Percentiles rank a stretch among this genome's conserved stretches.
Evolutionary conservation across 2,888 invertebrate genomes (phyloP).

Genomic region (Tolmerus cingulatus): DNA sequence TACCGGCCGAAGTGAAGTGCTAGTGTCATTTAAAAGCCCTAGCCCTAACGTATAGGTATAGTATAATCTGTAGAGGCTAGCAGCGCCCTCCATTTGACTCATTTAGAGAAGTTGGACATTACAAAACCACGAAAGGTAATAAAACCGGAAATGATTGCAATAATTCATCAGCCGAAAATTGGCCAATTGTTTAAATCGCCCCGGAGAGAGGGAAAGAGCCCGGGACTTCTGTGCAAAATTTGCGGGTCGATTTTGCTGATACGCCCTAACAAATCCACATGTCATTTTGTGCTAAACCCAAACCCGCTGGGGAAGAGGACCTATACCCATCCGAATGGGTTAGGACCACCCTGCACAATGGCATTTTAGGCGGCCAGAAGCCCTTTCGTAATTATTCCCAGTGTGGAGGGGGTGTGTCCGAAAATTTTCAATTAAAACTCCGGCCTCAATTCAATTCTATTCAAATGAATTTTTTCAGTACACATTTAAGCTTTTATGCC

Average conservation of each 20-base stretch:
- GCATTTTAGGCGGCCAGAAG: neutral
- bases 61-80: constrained; percentile 40
- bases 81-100: constrained; percentile 32
- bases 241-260: constrained; percentile 30
- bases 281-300: constrained; percentile 42
- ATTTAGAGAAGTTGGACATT: constrained; percentile 45
- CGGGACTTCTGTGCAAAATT: neutral
- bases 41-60: neutral
- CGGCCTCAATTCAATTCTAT: constrained; percentile 9
- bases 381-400: neutral
- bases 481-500: neutral
- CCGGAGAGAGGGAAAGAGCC: constrained; percentile 9
- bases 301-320: neutral
- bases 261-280: constrained; percentile 44
- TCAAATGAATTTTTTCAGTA: constrained; percentile 19
- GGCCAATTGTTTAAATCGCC: constrained; percentile 52
- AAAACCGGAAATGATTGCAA: constrained; percentile 53
- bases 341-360: neutral
- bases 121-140: constrained; percentile 53
- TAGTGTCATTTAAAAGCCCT: constrained; percentile 23
- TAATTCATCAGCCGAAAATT: constrained; percentile 53
- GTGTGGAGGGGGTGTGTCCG: constrained; percentile 11
- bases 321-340: neutral
- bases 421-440: constrained; percentile 38
- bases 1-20: constrained; percentile 48